Base-by-base conservation (phyloP, 2,113 vertebrate genomes). In the Onychostoma macrolepis region DNA sequence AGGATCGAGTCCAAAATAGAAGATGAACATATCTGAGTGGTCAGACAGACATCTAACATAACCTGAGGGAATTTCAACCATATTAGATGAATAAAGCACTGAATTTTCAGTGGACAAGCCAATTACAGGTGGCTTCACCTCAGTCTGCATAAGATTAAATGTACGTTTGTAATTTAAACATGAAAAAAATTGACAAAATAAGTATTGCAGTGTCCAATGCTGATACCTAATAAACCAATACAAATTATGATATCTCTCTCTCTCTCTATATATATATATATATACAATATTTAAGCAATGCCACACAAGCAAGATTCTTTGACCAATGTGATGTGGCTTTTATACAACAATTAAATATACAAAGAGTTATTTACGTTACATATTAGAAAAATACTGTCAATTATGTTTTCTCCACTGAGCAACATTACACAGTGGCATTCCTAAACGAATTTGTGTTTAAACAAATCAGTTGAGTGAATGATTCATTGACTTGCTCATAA, bases 1-100 rank as follows among this genome's bases (percentile, higher is more conserved):
- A 75, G 69, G 83, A 74, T 53, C 10, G 30, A 30, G 81, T 33
- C 81, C 63, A 83, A 71, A 83, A 50, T 33, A 69, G 81, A 48
- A 72, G 21, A 84, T 74, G 63, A 69, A 83, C 65, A 58, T n/a
- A n/a, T 36, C 28, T 45, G 48, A 33, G 48, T 21, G 50, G 45
- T 56, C 83, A 83, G 30, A 83, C 4, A 74, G 48, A 69, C 69
- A 33, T 84, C 48, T 38, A 33, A 71, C 26, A 58, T 26, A 71
- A 71, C 63, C 28, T 69, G 80, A 69, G 61, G 3, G n/a, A 83
- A 71, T 83, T 13, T 45, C 58, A 81, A 81, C 24, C n/a, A 28
- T 28, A 65, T 38, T 43, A 65, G 61, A 65, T 28, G 6, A 26
- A 76, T 65, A 15, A 19, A 63, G 38, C 11, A 15, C 11, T 61